Evolutionary conservation across 2,797 vertebrate species (phyloP).

Genomic region (Falco cherrug): DNA sequence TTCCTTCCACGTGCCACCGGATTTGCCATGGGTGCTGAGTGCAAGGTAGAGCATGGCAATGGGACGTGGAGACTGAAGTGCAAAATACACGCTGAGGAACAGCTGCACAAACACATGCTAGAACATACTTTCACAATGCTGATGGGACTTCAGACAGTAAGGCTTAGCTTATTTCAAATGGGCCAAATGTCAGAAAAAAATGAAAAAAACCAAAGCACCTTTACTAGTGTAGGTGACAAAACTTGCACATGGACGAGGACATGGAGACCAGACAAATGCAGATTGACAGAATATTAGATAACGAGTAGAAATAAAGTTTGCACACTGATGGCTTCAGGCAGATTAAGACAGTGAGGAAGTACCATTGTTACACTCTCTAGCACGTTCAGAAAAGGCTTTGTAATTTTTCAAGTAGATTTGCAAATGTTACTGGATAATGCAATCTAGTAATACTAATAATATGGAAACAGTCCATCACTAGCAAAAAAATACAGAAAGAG

Average conservation of each 20-base stretch:
- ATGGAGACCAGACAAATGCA: neutral
- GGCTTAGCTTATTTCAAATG: neutral
- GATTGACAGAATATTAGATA: neutral
- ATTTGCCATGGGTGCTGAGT: neutral
- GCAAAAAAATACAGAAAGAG: neutral
- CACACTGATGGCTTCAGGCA: neutral
- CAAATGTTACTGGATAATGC: neutral
- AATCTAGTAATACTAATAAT: neutral
- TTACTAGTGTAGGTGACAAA: neutral
- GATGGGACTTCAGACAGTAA: neutral
- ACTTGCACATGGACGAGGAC: neutral
- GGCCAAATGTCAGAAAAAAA: neutral
- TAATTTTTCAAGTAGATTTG: neutral
- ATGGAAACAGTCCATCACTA: neutral
- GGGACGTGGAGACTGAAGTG: neutral
- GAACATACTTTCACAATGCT: neutral
- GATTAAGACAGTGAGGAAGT: neutral
- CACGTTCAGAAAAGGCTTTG: neutral
- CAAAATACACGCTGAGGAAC: neutral
- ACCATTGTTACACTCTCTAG: neutral
- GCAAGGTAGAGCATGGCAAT: neutral
- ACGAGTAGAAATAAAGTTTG: neutral
- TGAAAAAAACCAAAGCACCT: neutral
- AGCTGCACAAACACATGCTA: neutral
- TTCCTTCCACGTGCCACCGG: neutral